Evolutionary conservation across 2,797 vertebrate genomes (phyloP).

Genomic region (Ceryle rudis): DNA sequence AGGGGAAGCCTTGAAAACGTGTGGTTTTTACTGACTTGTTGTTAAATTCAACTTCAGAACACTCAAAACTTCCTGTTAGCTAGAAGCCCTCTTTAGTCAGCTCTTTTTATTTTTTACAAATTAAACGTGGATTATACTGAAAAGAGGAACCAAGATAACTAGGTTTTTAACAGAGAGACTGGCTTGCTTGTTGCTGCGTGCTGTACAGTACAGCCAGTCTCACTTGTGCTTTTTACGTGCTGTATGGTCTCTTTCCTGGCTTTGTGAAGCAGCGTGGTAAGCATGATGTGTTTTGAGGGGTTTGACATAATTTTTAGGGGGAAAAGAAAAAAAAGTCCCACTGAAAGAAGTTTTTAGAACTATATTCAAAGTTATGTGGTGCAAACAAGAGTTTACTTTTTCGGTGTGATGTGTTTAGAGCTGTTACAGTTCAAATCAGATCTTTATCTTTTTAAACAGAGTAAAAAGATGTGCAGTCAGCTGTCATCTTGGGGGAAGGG

Average conservation of each 20-base stretch:
- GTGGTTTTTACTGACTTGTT: not conserved
- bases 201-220: not conserved
- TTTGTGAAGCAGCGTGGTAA: not conserved
- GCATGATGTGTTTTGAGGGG: not conserved
- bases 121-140: not conserved
- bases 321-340: not conserved
- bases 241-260: not conserved
- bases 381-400: not conserved
- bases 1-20: not conserved
- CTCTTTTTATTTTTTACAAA: not conserved
- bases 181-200: not conserved
- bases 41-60: not conserved
- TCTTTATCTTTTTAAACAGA: not conserved
- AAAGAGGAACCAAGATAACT: not conserved
- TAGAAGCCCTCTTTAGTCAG: not conserved
- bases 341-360: not conserved
- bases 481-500: not conserved
- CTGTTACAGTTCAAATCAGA: not conserved
- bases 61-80: not conserved
- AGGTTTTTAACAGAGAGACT: not conserved
- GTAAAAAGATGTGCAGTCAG: not conserved
- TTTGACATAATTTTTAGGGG: not conserved
- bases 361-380: not conserved
- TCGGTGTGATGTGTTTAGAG: not conserved
- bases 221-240: not conserved